Evolutionary conservation across 2,113 vertebrate genomes (phyloP), one percentile per base, ranked within the genome.

Genomic region (Tonatia bakeri): DNA sequence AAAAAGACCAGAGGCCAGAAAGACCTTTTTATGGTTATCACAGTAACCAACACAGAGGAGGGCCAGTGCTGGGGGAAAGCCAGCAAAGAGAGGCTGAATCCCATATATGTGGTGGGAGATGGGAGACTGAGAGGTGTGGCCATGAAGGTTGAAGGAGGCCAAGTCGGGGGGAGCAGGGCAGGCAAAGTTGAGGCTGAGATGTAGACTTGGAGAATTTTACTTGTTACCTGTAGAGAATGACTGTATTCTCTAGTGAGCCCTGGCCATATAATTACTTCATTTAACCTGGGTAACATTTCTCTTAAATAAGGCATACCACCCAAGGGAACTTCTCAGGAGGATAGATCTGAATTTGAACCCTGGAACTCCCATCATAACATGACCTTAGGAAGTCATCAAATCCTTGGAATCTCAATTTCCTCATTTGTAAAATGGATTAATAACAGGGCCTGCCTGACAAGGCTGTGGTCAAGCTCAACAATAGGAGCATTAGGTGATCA

Each of bases 21-120:
- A 59, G 12, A 70, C 17, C 56, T 36, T 28, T 24, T 36, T 15
- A 33, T 31, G 31, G 10, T n/a, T 80, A 17, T 45, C 59, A 28
- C 14, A 11, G 40, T 13, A 36, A 47, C 4, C 65, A 26, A 1
- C 14, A 69, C 24, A 47, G 16, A n/a, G 17, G 33, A n/a, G 8
- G 24, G 10, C 24, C 19, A 5, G 20, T 0, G 19, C 28, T 14
- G 16, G 1, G 2, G 19, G 14, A 36, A 1, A 47, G 26, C 24
- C 13, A 33, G 13, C 38, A n/a, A 83, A 64, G 31, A 61, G 56
- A 84, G 16, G 40, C 3, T 7, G 43, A 45, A 45, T 31, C 14
- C 36, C 28, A 65, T 15, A 2, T 20, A 56, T 61, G 52, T 75
- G 54, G 12, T 7, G 28, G 43, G 20, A 54, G 45, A 22, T 28